phyloP scores from a whole-genome alignment of 2,888 invertebrate genomes.

The Pterostichus madidus region DNA sequence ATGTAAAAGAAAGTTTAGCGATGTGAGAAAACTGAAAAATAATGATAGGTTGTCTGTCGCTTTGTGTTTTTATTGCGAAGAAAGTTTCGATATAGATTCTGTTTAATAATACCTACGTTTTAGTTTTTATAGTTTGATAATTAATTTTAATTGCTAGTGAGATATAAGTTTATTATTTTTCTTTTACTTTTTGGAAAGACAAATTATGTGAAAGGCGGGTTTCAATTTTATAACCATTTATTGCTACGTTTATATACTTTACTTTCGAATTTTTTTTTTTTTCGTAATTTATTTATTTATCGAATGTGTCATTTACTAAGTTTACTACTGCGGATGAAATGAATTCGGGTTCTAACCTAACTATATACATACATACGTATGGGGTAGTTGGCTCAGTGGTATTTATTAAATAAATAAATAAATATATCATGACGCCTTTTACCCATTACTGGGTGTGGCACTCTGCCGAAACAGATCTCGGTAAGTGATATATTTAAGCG shows the following conservation, averaged over 20 bases:
- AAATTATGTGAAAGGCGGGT: slow-evolving; percentile 14
- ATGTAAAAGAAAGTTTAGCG: slow-evolving; percentile 24
- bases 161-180: slow-evolving; percentile 27
- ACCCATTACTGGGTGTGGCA: no score
- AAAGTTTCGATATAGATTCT: slow-evolving; percentile 40
- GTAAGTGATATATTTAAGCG: no score
- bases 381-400: no score
- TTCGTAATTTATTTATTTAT: neutral
- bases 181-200: slow-evolving; percentile 8
- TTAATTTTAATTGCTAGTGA: slow-evolving; percentile 34
- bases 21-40: slow-evolving; percentile 40
- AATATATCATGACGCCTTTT: neutral
- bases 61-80: slow-evolving; percentile 41
- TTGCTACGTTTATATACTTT: neutral
- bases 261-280: slow-evolving; percentile 1
- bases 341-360: no score
- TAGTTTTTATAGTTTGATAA: slow-evolving; percentile 39
- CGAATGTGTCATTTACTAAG: no score
- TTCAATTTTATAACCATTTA: neutral
- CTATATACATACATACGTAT: no score
- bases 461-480: no score
- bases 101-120: slow-evolving; percentile 7
- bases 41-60: slow-evolving; percentile 20
- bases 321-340: no score
- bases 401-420: neutral